Evolutionary conservation across 2,113 vertebrate species (phyloP).

Genomic region (Mixornis gularis): DNA sequence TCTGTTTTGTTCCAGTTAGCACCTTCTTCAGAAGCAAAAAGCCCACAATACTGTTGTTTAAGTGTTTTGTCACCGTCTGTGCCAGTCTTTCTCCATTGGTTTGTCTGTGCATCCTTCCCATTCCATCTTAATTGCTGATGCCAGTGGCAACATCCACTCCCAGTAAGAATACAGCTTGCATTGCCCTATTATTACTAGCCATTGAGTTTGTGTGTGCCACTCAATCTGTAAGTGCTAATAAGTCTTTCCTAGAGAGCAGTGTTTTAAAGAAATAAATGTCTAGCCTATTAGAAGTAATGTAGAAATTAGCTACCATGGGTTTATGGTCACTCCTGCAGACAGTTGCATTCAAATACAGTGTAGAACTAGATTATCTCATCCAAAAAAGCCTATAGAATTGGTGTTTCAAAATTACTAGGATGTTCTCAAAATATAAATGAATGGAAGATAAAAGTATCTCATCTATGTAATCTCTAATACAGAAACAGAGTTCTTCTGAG

Average conservation of each 20-base stretch:
- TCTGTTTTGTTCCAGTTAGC: background rate
- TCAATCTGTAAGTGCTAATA: slow-evolving; percentile 62
- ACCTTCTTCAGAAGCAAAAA: background rate
- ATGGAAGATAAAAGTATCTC: background rate
- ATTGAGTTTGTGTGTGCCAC: slow-evolving; percentile 37
- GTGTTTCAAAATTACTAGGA: background rate
- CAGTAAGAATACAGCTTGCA: slow-evolving; percentile 33
- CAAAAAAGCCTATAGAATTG: background rate
- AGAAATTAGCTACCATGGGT: slow-evolving; percentile 24
- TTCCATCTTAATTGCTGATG: slow-evolving; percentile 50
- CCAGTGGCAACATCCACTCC: background rate
- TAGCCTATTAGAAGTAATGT: slow-evolving; percentile 34
- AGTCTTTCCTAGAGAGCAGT: slow-evolving; percentile 62
- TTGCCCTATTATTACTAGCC: slow-evolving; percentile 44
- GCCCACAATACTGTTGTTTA: background rate
- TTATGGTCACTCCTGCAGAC: slow-evolving; percentile 33
- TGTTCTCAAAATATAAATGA: background rate
- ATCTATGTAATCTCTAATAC: background rate
- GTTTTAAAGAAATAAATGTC: slow-evolving; percentile 58
- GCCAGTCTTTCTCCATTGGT: slow-evolving; percentile 22
- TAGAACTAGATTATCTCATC: background rate
- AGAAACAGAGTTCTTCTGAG: background rate
- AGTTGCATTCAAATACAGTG: background rate
- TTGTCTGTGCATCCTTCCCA: slow-evolving; percentile 17
- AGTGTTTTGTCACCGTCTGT: background rate